phyloP scores from a whole-genome alignment of 2,797 vertebrate species.

The Apodemus agrarius region DNA sequence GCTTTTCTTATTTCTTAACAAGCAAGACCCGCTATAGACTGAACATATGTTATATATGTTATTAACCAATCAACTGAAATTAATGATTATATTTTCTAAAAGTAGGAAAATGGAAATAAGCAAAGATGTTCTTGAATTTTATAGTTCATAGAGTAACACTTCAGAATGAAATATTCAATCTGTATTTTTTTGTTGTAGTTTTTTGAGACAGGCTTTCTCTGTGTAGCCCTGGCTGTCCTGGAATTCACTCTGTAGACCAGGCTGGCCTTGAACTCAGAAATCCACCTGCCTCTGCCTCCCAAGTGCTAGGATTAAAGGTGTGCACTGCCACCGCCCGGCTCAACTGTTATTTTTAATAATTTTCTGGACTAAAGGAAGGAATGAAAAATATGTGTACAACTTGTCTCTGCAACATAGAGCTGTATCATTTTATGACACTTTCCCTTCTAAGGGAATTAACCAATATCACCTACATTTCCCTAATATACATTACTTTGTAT shows the following conservation, averaged over 20 bases:
- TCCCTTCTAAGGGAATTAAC: conserved; percentile 20
- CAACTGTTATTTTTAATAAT: too few relatives aligned
- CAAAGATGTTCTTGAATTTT: not conserved
- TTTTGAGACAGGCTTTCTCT: too few relatives aligned
- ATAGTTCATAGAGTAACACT: not conserved
- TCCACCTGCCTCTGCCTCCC: too few relatives aligned
- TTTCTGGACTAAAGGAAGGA: not conserved
- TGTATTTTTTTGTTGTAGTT: too few relatives aligned
- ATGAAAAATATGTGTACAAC: conserved; percentile 4
- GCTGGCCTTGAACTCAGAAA: too few relatives aligned
- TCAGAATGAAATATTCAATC: not conserved
- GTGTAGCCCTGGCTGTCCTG: too few relatives aligned
- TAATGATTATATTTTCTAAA: not conserved
- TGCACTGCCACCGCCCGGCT: too few relatives aligned
- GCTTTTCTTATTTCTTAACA: not conserved
- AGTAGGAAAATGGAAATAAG: not conserved
- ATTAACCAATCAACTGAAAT: not conserved
- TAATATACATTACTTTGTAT: not conserved
- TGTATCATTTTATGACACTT: not conserved
- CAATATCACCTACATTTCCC: not conserved
- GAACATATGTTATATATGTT: not conserved
- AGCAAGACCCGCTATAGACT: not conserved
- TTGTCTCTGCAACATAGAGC: not conserved
- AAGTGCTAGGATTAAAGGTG: too few relatives aligned
- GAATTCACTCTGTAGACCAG: too few relatives aligned